Evolutionary conservation across 2,888 invertebrate genomes (phyloP), one percentile per base, ranked within the genome.

Genomic region (Drosophila austrosaltans): DNA sequence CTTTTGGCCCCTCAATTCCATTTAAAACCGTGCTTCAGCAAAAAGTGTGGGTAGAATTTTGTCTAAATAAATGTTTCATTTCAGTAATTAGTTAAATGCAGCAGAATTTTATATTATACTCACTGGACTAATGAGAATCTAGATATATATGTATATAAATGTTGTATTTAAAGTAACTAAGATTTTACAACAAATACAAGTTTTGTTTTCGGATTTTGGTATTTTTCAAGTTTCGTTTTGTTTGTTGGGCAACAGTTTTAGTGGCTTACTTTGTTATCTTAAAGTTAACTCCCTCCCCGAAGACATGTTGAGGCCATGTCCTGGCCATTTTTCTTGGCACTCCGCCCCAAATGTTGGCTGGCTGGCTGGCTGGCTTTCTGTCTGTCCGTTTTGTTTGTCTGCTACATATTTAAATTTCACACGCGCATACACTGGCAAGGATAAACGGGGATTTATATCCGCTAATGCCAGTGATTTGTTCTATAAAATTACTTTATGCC

Each of bases 401-500:
- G 66, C 61, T 74, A 76, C 78, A 77, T 82, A 86, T 85, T 85
- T 82, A 84, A 86, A 85, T 84, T 85, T 86, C 82, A 82, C 82
- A 79, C 84, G 84, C 84, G 83, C 83, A 85, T 83, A 81, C 81
- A 80, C 83, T 78, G 81, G 82, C 82, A 82, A 73, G 87, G 87
- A 87, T 87, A 87, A 88, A 81, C 79, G 72, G 84, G 48, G 86
- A 88, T 87, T 88, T 88, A 88, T 87, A 77, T 79, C 82, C 86
- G 81, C 86, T 88, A 88, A 88, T 84, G 86, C 84, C 84, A 68
- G 87, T 87, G 87, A 88, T 88, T 88, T 88, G 84, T 86, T 86
- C 79, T 86, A 84, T 87, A 85, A 88, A 87, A 85, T 88, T 82
- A 84, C 88, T 87, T 87, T 84, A 87, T 87, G 85, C 85, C 80